phyloP scores from a whole-genome alignment of 2,113 vertebrate species.

The Peromyscus californicus region DNA sequence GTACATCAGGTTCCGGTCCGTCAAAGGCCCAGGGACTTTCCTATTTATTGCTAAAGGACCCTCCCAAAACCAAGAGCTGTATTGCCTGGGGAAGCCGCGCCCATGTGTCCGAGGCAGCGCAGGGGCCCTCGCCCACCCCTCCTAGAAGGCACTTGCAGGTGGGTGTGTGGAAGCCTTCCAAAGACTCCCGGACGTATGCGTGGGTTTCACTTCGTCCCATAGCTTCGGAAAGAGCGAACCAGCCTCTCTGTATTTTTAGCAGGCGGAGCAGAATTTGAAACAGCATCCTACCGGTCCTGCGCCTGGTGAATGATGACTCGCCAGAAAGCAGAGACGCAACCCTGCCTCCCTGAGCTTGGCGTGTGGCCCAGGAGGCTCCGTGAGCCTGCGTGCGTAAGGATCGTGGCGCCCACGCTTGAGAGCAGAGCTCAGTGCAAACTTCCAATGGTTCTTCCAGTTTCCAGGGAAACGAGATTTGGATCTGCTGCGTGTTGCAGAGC shows the following conservation, averaged over 20 bases:
- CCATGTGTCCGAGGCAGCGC: background rate
- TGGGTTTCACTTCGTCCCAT: background rate
- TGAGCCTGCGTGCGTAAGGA: background rate
- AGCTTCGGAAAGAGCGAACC: background rate
- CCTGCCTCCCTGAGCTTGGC: background rate
- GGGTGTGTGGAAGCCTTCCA: background rate
- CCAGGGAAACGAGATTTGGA: constrained; percentile 75
- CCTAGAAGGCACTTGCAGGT: background rate
- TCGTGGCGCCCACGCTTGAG: constrained; percentile 53
- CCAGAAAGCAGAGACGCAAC: background rate
- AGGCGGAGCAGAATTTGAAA: constrained; percentile 28
- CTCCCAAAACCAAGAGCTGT: background rate
- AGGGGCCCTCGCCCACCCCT: constrained; percentile 2
- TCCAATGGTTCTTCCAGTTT: constrained; percentile 71
- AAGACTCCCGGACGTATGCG: constrained; percentile 18
- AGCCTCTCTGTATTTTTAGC: constrained; percentile 48
- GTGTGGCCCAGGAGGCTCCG: background rate
- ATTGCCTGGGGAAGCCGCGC: background rate
- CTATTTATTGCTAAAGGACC: too few species aligned
- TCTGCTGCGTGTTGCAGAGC: background rate
- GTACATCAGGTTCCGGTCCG: background rate
- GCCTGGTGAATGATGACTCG: background rate
- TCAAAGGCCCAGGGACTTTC: background rate
- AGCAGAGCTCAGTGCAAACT: constrained; percentile 56
- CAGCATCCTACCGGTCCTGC: background rate